phyloP scores from a whole-genome alignment of 2,113 vertebrate genomes.

The Chloebia gouldiae region DNA sequence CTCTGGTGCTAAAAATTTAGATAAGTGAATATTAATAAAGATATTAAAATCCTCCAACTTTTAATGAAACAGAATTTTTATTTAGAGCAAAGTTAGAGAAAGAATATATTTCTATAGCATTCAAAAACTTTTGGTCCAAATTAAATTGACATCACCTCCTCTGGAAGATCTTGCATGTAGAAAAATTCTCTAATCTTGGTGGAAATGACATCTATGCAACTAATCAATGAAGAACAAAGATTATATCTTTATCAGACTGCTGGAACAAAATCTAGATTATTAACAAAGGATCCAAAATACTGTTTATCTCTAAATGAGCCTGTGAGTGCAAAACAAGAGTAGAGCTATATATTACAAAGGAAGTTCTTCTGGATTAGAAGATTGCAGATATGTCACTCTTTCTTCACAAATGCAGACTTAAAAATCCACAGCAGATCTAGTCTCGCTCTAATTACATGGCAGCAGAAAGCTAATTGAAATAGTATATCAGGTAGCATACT shows the following conservation, averaged over 20 bases:
- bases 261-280: slow-evolving; percentile 10
- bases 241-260: slow-evolving; percentile 11
- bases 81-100: background rate
- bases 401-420: background rate
- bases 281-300: slow-evolving; percentile 17
- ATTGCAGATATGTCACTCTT: background rate
- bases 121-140: background rate
- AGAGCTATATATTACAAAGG: slow-evolving; percentile 3
- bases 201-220: slow-evolving; percentile 37
- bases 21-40: background rate
- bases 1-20: background rate
- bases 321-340: slow-evolving; percentile 1
- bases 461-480: background rate
- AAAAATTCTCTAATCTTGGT: background rate
- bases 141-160: background rate
- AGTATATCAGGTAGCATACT: background rate
- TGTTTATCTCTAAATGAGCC: slow-evolving; percentile 13
- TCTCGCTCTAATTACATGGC: background rate
- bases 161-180: background rate
- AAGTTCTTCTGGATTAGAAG: background rate
- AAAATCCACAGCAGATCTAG: background rate
- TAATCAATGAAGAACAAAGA: slow-evolving; percentile 19
- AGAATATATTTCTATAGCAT: background rate
- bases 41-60: background rate
- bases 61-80: background rate